Evolutionary conservation across 1,140 invertebrate genomes (phyloP), one percentile per base, ranked within the genome.

Genomic region (Drosophila erecta): DNA sequence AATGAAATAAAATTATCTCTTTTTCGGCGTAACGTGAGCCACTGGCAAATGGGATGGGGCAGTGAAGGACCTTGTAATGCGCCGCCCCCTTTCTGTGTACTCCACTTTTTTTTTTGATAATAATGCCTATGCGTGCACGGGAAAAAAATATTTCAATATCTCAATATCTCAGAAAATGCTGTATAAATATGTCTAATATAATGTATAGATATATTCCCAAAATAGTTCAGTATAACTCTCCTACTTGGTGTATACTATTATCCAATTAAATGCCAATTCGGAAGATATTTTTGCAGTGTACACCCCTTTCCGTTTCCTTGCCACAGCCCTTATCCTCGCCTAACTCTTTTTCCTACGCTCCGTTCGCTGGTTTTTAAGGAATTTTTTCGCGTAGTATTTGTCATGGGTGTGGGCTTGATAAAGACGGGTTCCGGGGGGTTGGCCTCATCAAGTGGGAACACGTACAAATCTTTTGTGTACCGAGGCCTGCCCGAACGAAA

Each of bases 1-100:
- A 89, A 89, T 89, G 84, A 89, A 89, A 89, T 89, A 89, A 89
- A 89, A 89, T 89, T 89, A 89, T 89, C 84, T 89, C 84, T 89
- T 89, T 89, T 89, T 84, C 69, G 76, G 76, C 72, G 84, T 87
- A 87, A 87, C 84, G 76, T 75, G 76, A 83, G 65, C 67, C 71
- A 57, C 35, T 59, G 43, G 33, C 27, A 27, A 41, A 12, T 43
- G 27, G 37, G 35, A 33, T 5, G 12, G 6, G 20, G 30, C 30
- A 15, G 46, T 17, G 33, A 24, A 38, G 43, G 15, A 64, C 33
- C 73, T 46, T 80, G 61, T 76, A 76, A 62, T 66, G 55, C 62
- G 76, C 53, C 57, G 58, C 57, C 58, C 49, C 50, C 44, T 50
- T 30, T n/a, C 40, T 70, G 56, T 85, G 76, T 70, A 62, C 59